phyloP scores from a whole-genome alignment of 2,797 vertebrate genomes.

The Falco novaeseelandiae region DNA sequence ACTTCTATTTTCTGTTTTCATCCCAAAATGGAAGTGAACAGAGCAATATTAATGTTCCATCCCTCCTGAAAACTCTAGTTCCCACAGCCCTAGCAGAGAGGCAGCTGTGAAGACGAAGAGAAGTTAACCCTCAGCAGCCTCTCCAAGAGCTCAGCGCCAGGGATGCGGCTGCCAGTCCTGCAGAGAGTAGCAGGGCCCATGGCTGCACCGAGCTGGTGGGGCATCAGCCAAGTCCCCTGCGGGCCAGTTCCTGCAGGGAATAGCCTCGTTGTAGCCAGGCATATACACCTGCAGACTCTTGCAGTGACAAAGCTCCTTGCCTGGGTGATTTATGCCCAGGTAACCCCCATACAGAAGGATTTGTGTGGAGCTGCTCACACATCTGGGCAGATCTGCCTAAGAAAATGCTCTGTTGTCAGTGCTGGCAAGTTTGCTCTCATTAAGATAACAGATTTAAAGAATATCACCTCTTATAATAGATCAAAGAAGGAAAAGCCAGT shows the following conservation, averaged over 20 bases:
- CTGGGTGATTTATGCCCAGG: not conserved
- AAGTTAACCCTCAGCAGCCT: not conserved
- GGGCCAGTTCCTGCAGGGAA: not conserved
- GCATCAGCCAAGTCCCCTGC: not conserved
- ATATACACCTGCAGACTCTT: not conserved
- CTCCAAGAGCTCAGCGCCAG: accelerated
- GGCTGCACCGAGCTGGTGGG: not conserved
- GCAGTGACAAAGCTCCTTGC: not conserved
- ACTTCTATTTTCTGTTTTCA: not conserved
- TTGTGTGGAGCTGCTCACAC: not conserved
- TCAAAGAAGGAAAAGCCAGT: not conserved
- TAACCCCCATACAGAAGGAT: not conserved
- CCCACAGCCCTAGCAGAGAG: not conserved
- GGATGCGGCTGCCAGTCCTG: accelerated
- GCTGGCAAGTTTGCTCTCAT: not conserved
- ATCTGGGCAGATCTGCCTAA: not conserved
- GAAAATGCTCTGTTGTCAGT: not conserved
- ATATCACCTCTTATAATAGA: not conserved
- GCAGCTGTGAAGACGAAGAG: accelerated
- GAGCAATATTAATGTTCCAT: not conserved
- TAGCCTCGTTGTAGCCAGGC: not conserved
- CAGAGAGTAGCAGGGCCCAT: not conserved
- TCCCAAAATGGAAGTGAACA: not conserved
- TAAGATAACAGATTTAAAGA: not conserved
- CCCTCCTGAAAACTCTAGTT: not conserved